A percentile compares a stretch with the other conserved stretches of the same genome.
Evolutionary conservation across 2,797 vertebrate genomes (phyloP).

Genomic region (Anolis apletophallus): DNA sequence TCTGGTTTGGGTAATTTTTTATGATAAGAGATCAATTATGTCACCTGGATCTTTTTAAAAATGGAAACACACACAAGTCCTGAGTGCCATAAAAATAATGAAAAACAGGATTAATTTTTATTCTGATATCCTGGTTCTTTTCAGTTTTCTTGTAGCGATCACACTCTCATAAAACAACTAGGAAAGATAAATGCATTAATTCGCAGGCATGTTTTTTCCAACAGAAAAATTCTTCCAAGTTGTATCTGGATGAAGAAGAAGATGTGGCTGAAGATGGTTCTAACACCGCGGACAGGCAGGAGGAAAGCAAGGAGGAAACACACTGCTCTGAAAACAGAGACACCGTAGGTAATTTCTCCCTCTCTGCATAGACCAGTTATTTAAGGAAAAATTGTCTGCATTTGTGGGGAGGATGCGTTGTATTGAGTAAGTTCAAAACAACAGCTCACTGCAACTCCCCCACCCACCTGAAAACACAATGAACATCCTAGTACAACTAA

Average conservation of each 20-base stretch:
- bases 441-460: too few relatives aligned
- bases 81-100: too few relatives aligned
- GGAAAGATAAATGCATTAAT: neutral
- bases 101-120: neutral
- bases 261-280: conserved; percentile 79
- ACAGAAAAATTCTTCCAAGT: conserved; percentile 62
- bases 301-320: conserved; percentile 75
- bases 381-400: neutral
- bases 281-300: conserved; percentile 82
- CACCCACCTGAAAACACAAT: neutral
- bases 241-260: conserved; percentile 77
- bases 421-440: neutral
- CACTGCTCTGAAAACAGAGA: neutral
- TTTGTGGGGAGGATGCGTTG: neutral
- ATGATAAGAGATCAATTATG: neutral
- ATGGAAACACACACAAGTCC: neutral
- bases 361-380: neutral
- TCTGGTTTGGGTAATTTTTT: too few relatives aligned
- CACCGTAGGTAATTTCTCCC: conserved; percentile 40
- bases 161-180: neutral
- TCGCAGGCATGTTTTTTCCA: conserved; percentile 22
- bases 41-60: neutral
- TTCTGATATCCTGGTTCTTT: neutral
- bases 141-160: neutral
- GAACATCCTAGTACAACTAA: neutral